Percentiles rank a stretch among this genome's conserved stretches.
Evolutionary conservation across 2,113 vertebrate species (phyloP).

Genomic region (Actenoides hombroni): DNA sequence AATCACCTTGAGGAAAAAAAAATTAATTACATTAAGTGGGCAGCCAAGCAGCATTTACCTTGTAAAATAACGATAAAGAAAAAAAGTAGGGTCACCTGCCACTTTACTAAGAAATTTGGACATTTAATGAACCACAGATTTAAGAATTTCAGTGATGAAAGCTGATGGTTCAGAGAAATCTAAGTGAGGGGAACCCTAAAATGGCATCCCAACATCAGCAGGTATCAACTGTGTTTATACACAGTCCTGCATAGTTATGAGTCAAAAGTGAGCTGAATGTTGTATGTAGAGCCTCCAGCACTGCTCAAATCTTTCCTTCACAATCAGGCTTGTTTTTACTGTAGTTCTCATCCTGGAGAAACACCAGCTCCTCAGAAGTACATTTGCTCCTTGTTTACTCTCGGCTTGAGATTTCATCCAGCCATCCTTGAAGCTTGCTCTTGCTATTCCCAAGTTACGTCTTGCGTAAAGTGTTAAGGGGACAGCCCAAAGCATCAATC

Average conservation of each 20-base stretch:
- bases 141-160: background rate
- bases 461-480: background rate
- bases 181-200: background rate
- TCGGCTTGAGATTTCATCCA: background rate
- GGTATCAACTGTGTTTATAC: background rate
- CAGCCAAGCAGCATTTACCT: background rate
- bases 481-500: background rate
- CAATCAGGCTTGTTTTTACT: background rate
- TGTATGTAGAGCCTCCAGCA: background rate
- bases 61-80: background rate
- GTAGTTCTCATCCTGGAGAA: background rate
- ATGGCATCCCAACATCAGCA: background rate
- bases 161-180: background rate
- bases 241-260: background rate
- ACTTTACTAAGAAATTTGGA: background rate
- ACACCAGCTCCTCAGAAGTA: background rate
- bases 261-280: background rate
- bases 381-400: background rate
- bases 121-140: background rate
- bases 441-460: background rate
- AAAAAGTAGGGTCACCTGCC: background rate
- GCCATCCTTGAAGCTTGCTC: background rate
- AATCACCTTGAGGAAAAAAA: background rate
- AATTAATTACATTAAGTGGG: background rate
- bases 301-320: background rate